These are phyloP conservation scores for Sturnus vulgaris DNA, from an alignment of 2,113 vertebrate genomes.

Conservation along the genomic window DNA sequence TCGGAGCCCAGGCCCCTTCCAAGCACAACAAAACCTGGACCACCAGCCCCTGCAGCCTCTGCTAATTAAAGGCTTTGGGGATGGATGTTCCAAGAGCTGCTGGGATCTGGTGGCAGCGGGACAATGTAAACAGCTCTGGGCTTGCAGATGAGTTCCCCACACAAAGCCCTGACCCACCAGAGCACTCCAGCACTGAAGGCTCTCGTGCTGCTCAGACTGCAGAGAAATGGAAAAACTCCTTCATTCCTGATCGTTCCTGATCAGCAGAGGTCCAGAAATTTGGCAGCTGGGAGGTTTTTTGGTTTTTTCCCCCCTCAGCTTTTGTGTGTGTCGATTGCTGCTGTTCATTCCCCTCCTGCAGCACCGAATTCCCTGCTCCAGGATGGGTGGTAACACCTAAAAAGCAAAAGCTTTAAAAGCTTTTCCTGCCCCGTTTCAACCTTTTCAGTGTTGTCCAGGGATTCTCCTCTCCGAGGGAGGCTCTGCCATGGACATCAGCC, in stretches of 20 bases:
- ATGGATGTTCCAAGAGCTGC: conserved; percentile 28
- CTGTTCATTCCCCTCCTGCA: not conserved
- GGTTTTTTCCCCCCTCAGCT: not conserved
- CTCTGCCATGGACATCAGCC: not conserved
- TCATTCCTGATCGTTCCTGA: not conserved
- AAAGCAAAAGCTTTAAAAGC: not conserved
- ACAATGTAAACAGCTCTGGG: conserved; percentile 40
- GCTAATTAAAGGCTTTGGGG: conserved; percentile 16
- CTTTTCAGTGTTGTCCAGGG: not conserved
- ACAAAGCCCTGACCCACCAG: not conserved
- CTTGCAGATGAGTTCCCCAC: conserved; percentile 2
- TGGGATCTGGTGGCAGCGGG: not conserved
- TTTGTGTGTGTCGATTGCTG: not conserved
- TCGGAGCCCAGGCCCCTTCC: not conserved
- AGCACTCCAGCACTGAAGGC: not conserved
- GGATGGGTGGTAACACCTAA: not conserved
- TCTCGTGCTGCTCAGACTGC: not conserved
- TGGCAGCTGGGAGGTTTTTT: not conserved
- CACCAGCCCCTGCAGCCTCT: conserved; percentile 22
- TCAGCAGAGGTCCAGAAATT: not conserved
- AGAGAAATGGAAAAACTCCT: not conserved
- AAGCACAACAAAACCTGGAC: conserved; percentile 31
- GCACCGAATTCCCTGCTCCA: not conserved
- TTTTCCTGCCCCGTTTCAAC: not conserved
- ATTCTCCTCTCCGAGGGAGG: not conserved